Base-by-base conservation (phyloP, 2,888 invertebrate species). In the Perizoma affinitatum region DNA sequence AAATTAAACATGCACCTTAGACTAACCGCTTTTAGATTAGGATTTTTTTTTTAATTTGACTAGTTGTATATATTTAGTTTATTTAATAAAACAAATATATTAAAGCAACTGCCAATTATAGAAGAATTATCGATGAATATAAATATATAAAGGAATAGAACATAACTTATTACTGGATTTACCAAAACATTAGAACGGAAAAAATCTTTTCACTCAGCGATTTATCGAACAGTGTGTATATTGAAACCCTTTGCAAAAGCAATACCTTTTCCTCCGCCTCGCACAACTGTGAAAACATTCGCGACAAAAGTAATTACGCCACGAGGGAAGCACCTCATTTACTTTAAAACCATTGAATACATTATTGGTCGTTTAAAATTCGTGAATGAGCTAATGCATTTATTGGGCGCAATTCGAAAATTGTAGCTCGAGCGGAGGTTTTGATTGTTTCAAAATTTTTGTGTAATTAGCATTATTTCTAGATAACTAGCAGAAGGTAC, bases 361-460 rank as follows among this genome's bases (percentile, higher is more conserved):
- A 65, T 62, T 58, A 63, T 62, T 61, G 61, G 36, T 22, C 57
- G 49, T 58, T 54, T 60, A 59, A 51, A 62, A 54, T 60, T 53
- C 11, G 45, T 42, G 53, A 57, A 51, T 57, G 54, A 60, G 50
- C 54, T 46, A 54, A 60, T 64, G 50, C 46, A 65, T 61, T 61
- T 50, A 58, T 54, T 46, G 60, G 55, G 11, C 49, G 53, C 22
- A 35, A 42, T 54, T 59, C 59, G 49, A 45, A 53, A 54, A 63
- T 58, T 49, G 57, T 57, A 52, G 60, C 38, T 35, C 57, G 46
- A 34, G 40, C 42, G 42, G 22, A 22, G 22, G 22, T 3, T 2
- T 9, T n/a, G 6, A 35, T 36, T 38, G 48, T 43, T 36, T 7
- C 36, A 9, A 42, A 48, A 43, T 43, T 10, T 34, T 40, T 4